Conservation (phyloP, 2,888 invertebrate genomes). For the Pandemis corylana region DNA sequence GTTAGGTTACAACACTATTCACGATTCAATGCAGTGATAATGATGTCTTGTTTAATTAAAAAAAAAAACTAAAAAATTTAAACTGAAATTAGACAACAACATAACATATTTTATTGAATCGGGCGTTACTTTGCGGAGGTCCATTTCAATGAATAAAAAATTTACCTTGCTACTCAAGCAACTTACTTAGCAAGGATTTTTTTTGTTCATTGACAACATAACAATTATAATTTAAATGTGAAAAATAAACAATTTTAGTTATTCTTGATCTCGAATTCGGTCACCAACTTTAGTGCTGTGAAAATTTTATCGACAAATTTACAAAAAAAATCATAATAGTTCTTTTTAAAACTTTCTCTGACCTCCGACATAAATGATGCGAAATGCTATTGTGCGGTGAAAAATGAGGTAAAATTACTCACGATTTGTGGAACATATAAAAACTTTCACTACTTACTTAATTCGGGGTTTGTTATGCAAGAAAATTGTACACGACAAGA, state of each 20-base stretch:
- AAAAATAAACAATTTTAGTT: too few species aligned
- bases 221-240: too few species aligned
- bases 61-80: too few species aligned
- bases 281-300: conserved; percentile 13
- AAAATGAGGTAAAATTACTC: conserved; percentile 42
- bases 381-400: conserved; percentile 40
- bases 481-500: conserved; percentile 36
- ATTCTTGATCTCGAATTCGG: too few species aligned
- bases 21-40: background rate
- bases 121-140: too few species aligned
- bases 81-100: too few species aligned
- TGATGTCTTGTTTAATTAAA: background rate
- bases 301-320: conserved; percentile 17
- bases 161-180: too few species aligned
- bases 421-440: conserved; percentile 37
- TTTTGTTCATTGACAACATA: too few species aligned
- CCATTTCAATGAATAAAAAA: too few species aligned
- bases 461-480: conserved; percentile 33
- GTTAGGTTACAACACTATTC: background rate
- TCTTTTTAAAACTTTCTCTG: conserved; percentile 37
- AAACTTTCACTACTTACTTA: conserved; percentile 39
- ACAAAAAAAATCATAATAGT: background rate
- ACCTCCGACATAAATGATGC: conserved; percentile 41
- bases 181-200: too few species aligned
- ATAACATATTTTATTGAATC: too few species aligned